Evolutionary conservation across 2,888 invertebrate species (phyloP).

Genomic region (Platycheirus albimanus): DNA sequence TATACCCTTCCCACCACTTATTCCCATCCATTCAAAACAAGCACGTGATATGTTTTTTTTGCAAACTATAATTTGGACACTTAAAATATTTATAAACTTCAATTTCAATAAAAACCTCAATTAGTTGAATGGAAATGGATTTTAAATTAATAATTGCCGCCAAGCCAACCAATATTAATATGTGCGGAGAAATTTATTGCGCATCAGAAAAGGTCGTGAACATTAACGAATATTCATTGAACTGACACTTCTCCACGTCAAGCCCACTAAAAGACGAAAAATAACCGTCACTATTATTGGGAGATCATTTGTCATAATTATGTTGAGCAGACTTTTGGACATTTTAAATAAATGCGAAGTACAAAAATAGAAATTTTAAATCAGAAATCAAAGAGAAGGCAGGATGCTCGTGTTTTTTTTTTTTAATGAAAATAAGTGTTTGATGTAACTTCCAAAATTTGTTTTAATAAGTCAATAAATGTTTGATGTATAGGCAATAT

Average conservation of each 20-base stretch:
- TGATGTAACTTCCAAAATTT: no score
- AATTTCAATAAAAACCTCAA: constrained; percentile 61
- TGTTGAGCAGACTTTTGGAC: no score
- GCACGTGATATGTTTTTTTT: constrained; percentile 52
- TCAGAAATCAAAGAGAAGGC: no score
- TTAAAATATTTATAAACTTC: constrained; percentile 12
- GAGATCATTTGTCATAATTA: no score
- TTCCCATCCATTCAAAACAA: not conserved
- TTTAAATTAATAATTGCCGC: constrained; percentile 60
- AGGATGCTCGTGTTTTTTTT: no score
- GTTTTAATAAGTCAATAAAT: no score
- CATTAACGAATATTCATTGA: constrained; percentile 32
- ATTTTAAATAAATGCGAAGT: no score
- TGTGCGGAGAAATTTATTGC: constrained; percentile 50
- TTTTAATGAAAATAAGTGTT: no score
- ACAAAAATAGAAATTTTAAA: no score
- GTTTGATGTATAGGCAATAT: no score
- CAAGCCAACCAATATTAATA: constrained; percentile 43
- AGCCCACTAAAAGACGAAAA: no score
- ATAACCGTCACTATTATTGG: no score
- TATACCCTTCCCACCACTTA: not conserved
- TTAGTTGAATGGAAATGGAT: constrained; percentile 58
- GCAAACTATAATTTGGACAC: constrained; percentile 24
- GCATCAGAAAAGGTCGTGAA: constrained; percentile 31
- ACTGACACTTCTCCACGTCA: not conserved